A percentile compares a stretch with the other conserved stretches of the same genome.
phyloP scores from a whole-genome alignment of 2,797 vertebrate species.

The Leucoraja ocellata region DNA sequence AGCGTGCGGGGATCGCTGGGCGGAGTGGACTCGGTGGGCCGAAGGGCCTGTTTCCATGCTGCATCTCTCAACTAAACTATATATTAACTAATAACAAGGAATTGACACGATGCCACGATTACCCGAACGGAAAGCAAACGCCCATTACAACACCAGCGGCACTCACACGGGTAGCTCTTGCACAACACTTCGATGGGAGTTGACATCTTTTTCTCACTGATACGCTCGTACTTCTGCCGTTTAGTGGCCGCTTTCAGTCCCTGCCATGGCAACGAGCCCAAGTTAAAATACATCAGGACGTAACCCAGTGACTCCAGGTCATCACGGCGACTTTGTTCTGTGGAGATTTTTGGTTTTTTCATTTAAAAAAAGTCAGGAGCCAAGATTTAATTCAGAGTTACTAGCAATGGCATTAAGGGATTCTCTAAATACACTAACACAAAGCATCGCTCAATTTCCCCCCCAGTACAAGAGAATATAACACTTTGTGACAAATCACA shows the following conservation, averaged over 20 bases:
- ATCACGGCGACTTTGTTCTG: slow-evolving; percentile 91
- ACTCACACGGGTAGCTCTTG: slow-evolving; percentile 92
- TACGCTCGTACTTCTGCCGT: slow-evolving; percentile 91
- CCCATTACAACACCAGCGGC: background rate
- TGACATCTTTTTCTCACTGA: slow-evolving; percentile 97
- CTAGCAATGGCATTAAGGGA: slow-evolving; percentile 7
- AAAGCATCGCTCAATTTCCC: background rate
- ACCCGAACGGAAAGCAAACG: background rate
- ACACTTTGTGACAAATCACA: too few relatives aligned
- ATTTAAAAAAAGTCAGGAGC: slow-evolving; percentile 8
- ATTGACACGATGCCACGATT: background rate
- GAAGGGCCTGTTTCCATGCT: too few relatives aligned
- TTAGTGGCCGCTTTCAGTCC: slow-evolving; percentile 94
- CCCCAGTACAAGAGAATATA: background rate
- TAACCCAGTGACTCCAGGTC: slow-evolving; percentile 93
- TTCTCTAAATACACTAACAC: background rate
- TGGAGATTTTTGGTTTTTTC: background rate
- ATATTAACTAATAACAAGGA: background rate
- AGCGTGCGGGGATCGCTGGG: too few relatives aligned
- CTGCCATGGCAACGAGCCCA: slow-evolving; percentile 94
- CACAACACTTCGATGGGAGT: slow-evolving; percentile 92
- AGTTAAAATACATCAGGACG: slow-evolving; percentile 95
- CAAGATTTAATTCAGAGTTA: background rate
- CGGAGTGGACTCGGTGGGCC: too few relatives aligned
- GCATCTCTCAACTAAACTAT: too few relatives aligned